Conservation (phyloP, 2,888 invertebrate genomes). For the Troides oblongomaculatus region DNA sequence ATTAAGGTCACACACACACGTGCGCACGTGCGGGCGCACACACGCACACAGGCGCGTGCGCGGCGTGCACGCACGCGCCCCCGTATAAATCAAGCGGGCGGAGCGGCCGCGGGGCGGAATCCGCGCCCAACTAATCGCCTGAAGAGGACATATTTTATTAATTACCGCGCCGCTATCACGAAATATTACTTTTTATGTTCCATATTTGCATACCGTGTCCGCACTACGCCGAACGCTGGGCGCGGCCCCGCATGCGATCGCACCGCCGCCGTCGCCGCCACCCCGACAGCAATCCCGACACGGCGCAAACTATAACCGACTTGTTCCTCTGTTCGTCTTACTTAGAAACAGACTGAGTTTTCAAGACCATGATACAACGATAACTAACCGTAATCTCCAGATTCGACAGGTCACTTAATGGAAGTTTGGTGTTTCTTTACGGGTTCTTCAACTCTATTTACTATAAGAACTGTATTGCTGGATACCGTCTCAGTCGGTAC, state of each 20-base stretch:
- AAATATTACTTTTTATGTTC: slow-evolving; percentile 75
- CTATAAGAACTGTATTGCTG: too few relatives aligned
- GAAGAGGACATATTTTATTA: slow-evolving; percentile 76
- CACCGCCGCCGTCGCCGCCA: too few relatives aligned
- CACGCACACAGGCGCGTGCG: too few relatives aligned
- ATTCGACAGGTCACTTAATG: too few relatives aligned
- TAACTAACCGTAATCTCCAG: too few relatives aligned
- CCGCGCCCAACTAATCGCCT: slow-evolving; percentile 60
- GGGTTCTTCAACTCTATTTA: too few relatives aligned
- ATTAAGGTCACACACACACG: slow-evolving; percentile 52
- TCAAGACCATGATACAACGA: too few relatives aligned
- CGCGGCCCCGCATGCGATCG: slow-evolving; percentile 62
- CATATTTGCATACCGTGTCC: slow-evolving; percentile 77
- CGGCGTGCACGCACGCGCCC: slow-evolving; percentile 32
- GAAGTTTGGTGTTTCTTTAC: too few relatives aligned
- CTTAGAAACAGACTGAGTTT: too few relatives aligned
- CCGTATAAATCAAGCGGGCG: slow-evolving; percentile 54
- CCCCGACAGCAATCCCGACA: too few relatives aligned
- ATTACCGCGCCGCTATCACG: slow-evolving; percentile 74
- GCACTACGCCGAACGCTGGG: slow-evolving; percentile 62
- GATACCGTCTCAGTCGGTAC: too few relatives aligned
- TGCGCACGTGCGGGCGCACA: slow-evolving; percentile 28
- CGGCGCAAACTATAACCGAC: slow-evolving; percentile 34
- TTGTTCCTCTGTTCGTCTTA: too few relatives aligned
- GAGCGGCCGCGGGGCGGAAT: slow-evolving; percentile 53